These are phyloP conservation scores for Accipiter virgatus DNA, from an alignment of 2,113 vertebrate genomes.

Conservation along the genomic window DNA sequence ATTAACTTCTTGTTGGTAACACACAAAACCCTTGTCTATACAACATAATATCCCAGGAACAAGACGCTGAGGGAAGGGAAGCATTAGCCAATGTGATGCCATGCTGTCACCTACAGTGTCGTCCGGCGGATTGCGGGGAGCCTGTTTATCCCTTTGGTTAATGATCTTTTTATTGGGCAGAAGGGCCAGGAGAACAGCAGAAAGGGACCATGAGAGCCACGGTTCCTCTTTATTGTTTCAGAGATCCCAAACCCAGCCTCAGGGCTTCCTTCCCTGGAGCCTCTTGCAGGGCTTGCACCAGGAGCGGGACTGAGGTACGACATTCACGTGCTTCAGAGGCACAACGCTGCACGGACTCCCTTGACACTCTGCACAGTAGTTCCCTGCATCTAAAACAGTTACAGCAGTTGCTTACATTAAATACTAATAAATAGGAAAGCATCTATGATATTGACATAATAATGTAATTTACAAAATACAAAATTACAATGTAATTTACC, in stretches of 20 bases:
- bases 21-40: accelerated
- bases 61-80: neutral
- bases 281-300: neutral
- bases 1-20: too few species aligned
- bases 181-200: neutral
- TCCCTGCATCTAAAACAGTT: neutral
- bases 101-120: constrained; percentile 46
- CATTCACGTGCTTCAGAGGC: neutral
- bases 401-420: neutral
- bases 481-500: neutral
- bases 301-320: neutral
- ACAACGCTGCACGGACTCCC: accelerated
- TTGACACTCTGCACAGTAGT: neutral
- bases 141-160: neutral
- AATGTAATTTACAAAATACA: too few species aligned
- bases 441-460: neutral
- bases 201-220: neutral
- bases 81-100: neutral
- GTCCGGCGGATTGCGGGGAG: neutral
- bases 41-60: accelerated
- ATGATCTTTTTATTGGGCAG: neutral
- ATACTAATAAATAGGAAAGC: neutral
- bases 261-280: neutral
- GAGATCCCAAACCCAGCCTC: neutral
- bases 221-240: neutral